phyloP scores from a whole-genome alignment of 2,113 vertebrate species.

The Pteronura brasiliensis region DNA sequence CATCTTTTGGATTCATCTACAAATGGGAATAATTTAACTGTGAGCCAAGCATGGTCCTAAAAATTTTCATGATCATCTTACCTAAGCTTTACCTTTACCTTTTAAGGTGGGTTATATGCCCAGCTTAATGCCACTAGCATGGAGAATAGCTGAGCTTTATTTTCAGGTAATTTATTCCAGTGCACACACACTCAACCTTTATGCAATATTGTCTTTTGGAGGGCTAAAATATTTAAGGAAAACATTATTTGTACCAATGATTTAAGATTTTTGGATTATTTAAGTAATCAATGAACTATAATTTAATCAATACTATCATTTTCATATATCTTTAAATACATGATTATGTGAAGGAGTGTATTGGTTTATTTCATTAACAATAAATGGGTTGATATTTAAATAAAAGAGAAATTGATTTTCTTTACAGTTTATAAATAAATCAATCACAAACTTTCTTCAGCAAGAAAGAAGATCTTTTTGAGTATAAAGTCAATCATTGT shows the following conservation, averaged over 20 bases:
- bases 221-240: not conserved
- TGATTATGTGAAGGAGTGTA: not conserved
- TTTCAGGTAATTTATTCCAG: not conserved
- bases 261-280: not conserved
- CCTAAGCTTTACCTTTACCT: not conserved
- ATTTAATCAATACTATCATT: conserved; percentile 11
- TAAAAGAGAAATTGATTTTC: not conserved
- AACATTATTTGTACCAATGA: not conserved
- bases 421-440: not conserved
- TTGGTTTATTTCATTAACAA: not conserved
- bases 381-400: not conserved
- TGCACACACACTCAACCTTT: not conserved
- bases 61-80: not conserved
- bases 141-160: not conserved
- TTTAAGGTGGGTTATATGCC: not conserved
- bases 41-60: not conserved
- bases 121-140: not conserved
- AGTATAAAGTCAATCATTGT: not conserved
- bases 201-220: not conserved
- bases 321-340: not conserved
- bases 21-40: not conserved
- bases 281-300: not conserved
- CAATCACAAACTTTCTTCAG: conserved; percentile 1
- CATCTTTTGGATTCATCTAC: not conserved
- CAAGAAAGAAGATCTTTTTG: not conserved